phyloP scores from a whole-genome alignment of 2,888 invertebrate genomes.

The Caenorhabditis drosophilae region DNA sequence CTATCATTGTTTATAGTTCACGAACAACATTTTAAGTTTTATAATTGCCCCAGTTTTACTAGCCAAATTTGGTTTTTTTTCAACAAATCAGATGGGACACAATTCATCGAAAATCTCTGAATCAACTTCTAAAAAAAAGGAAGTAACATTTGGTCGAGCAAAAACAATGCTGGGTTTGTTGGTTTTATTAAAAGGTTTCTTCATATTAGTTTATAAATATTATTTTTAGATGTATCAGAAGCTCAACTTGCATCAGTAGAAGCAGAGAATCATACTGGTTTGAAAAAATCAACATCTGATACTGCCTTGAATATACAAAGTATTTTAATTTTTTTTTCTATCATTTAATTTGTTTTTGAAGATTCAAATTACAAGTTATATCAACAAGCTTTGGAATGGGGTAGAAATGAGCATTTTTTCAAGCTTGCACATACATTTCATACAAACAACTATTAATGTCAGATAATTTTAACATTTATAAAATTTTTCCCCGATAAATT shows the following conservation, averaged over 20 bases:
- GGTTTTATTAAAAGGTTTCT: background rate
- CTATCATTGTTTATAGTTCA: too few species aligned
- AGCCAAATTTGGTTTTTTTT: too few species aligned
- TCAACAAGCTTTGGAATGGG: conserved; percentile 45
- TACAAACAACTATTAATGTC: conserved; percentile 43
- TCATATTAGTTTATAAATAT: background rate
- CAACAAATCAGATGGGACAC: conserved; percentile 13
- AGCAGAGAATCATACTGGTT: background rate
- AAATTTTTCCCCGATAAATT: background rate
- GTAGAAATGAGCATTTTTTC: conserved; percentile 43
- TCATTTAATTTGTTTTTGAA: background rate
- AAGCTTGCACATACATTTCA: conserved; percentile 44
- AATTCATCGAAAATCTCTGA: conserved; percentile 7
- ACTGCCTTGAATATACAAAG: conserved; percentile 11
- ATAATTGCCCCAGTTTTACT: too few species aligned
- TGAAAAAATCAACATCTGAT: conserved; percentile 25
- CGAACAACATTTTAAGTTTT: too few species aligned
- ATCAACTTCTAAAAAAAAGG: background rate
- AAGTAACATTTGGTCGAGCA: conserved; percentile 11
- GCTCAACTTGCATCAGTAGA: too few species aligned
- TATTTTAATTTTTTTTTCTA: background rate
- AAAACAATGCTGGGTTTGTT: conserved; percentile 26
- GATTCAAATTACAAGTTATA: conserved; percentile 27
- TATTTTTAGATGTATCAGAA: conserved; percentile 15
- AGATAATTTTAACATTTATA: background rate